phyloP scores from a whole-genome alignment of 2,888 invertebrate species.

The Heteromyza rotundicornis region DNA sequence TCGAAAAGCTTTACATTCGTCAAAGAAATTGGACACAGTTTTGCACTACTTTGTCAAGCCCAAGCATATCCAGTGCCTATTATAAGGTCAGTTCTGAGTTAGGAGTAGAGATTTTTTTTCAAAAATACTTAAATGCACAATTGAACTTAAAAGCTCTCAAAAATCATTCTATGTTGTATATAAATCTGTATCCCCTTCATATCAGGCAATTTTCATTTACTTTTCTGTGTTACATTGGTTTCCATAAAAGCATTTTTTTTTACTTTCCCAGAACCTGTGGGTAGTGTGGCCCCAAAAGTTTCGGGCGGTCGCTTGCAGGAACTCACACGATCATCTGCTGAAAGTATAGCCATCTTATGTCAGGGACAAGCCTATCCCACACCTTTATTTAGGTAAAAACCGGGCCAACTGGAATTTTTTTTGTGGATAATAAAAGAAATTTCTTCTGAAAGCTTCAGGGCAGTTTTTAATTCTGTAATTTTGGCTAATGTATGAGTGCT shows the following conservation, averaged over 20 bases:
- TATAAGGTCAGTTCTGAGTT: slow-evolving; percentile 68
- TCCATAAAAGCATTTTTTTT: too few species aligned
- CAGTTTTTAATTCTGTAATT: slow-evolving; percentile 33
- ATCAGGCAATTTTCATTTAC: slow-evolving; percentile 36
- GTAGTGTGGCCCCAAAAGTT: slow-evolving; percentile 65
- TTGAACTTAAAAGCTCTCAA: not conserved
- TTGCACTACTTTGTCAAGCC: slow-evolving; percentile 72
- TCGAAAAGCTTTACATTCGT: slow-evolving; percentile 67
- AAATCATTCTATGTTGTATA: not conserved
- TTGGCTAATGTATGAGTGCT: not conserved
- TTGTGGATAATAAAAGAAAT: not conserved
- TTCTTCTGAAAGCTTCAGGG: slow-evolving; percentile 26
- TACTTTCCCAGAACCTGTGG: slow-evolving; percentile 65
- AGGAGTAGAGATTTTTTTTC: not conserved
- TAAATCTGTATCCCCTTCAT: not conserved
- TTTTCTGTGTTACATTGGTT: not conserved
- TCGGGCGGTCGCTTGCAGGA: slow-evolving; percentile 66
- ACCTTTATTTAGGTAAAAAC: slow-evolving; percentile 66
- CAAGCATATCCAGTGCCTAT: slow-evolving; percentile 76
- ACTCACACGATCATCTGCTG: slow-evolving; percentile 41
- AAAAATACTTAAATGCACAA: too few species aligned
- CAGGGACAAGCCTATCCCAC: slow-evolving; percentile 67
- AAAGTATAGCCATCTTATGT: slow-evolving; percentile 63
- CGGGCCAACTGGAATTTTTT: slow-evolving; percentile 12
- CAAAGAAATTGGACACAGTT: slow-evolving; percentile 62